Percentiles rank a stretch among this genome's conserved stretches.
phyloP scores from a whole-genome alignment of 2,113 vertebrate genomes.

The Chionis minor region DNA sequence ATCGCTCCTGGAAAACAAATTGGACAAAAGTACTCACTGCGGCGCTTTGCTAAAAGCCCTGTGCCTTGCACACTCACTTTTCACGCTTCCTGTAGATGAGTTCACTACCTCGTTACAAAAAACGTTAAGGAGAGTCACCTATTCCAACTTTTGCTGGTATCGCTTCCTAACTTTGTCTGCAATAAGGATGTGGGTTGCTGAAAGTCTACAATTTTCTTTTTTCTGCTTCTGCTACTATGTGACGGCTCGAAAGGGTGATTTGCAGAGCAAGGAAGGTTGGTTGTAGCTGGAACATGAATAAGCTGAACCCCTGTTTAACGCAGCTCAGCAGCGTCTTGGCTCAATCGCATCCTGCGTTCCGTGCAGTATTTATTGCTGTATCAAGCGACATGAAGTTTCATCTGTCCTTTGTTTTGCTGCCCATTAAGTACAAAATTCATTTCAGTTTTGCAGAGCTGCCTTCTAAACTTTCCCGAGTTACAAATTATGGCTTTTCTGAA shows the following conservation, averaged over 20 bases:
- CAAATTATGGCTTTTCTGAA: conserved; percentile 16
- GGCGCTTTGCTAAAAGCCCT: not conserved
- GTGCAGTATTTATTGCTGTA: not conserved
- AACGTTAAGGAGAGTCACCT: not conserved
- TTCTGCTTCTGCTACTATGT: not conserved
- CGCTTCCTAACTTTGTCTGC: not conserved
- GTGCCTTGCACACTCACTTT: not conserved
- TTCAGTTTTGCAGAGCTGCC: not conserved
- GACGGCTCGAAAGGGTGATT: not conserved
- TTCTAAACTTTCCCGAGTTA: conserved; percentile 2
- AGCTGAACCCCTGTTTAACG: not conserved
- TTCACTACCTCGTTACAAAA: not conserved
- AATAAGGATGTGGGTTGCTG: not conserved
- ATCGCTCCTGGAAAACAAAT: conserved; percentile 45
- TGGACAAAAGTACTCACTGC: not conserved
- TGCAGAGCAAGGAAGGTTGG: not conserved
- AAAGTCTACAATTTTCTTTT: not conserved
- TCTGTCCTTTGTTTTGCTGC: conserved; percentile 39
- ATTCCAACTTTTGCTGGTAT: not conserved
- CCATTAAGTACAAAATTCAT: conserved; percentile 39
- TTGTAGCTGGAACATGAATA: not conserved
- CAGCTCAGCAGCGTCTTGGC: not conserved
- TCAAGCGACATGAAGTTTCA: not conserved
- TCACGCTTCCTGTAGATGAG: not conserved
- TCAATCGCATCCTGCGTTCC: rapidly evolving